Evolutionary conservation across 1,140 invertebrate species (phyloP).

Genomic region (Lasioglossum albipes): DNA sequence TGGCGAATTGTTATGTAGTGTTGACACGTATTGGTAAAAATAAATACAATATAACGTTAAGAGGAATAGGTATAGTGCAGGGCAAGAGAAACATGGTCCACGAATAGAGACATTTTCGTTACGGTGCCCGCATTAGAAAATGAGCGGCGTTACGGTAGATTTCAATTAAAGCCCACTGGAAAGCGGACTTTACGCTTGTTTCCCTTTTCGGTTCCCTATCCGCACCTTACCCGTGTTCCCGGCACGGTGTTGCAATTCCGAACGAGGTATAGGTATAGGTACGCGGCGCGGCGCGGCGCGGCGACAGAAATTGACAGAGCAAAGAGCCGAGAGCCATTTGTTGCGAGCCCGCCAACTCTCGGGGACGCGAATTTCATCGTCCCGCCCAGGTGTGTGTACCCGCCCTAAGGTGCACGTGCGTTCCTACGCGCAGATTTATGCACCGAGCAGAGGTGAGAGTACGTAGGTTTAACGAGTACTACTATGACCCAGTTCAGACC

Average conservation of each 20-base stretch:
- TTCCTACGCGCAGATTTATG: slow-evolving; percentile 33
- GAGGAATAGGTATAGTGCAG: no score
- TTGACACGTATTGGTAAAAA: no score
- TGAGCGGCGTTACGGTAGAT: neutral
- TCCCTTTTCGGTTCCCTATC: neutral
- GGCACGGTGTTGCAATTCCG: neutral
- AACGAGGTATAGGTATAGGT: neutral
- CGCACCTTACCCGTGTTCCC: neutral
- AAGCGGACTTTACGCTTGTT: neutral
- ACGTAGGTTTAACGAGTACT: slow-evolving; percentile 57
- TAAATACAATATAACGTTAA: no score
- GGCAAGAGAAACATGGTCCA: neutral
- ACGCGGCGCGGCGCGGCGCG: no score
- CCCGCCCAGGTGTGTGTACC: slow-evolving; percentile 27
- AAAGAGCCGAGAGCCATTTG: neutral
- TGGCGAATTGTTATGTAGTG: no score
- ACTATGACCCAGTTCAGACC: slow-evolving; percentile 66
- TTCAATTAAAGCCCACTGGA: neutral
- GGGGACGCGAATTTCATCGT: neutral
- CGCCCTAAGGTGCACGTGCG: slow-evolving; percentile 27
- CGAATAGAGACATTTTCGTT: no score
- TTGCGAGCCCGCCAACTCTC: neutral
- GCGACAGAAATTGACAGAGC: neutral
- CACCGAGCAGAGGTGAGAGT: slow-evolving; percentile 33
- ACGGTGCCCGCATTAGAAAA: neutral